Evolutionary conservation across 2,113 vertebrate genomes (phyloP), one percentile per base, ranked within the genome.

Genomic region (Synchiropus splendidus): DNA sequence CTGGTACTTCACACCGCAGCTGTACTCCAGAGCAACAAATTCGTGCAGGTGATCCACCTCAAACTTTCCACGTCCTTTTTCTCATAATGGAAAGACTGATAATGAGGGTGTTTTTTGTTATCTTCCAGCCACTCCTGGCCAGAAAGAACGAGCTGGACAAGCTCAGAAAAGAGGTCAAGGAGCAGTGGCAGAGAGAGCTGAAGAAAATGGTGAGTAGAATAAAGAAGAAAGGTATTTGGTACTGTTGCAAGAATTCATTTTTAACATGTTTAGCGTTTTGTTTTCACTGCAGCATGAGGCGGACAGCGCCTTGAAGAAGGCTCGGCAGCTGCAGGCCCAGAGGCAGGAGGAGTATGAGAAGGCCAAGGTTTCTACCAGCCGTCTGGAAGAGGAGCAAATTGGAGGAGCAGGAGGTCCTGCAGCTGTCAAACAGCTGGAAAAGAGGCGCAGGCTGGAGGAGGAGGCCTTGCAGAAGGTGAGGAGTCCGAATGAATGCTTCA

Each of bases 291-390:
- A 98, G 95, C 85, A 94, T n/a, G 95, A 98, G 52, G 85, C 92
- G 32, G 91, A 97, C 67, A 77, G 81, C 1, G 86, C 89, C 50
- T 77, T 93, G 44, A 88, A 77, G 76, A 98, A 98, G 82, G 92
- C 92, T 0, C 89, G 87, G 57, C 52, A 89, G 59, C 77, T 94
- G 31, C 88, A 90, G 60, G 75, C 76, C 1, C 94, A 97, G 69
- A 86, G 91, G 66, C 91, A 92, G 50, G 92, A 96, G 55, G 94
- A 98, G 36, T 89, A 97, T n/a, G 94, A 97, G 58, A 95, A 90
- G 47, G 94, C 92, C 45, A 90, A 89, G 51, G 87, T 82, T 31
- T 89, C 85, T 39, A 89, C 91, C 65, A 86, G 83, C 47, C 89
- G 90, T 34, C 87, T 88, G 17, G 92, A 93, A 74, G 95, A 97